Evolutionary conservation across 2,888 invertebrate species (phyloP).

Genomic region (Nymphalis urticae): DNA sequence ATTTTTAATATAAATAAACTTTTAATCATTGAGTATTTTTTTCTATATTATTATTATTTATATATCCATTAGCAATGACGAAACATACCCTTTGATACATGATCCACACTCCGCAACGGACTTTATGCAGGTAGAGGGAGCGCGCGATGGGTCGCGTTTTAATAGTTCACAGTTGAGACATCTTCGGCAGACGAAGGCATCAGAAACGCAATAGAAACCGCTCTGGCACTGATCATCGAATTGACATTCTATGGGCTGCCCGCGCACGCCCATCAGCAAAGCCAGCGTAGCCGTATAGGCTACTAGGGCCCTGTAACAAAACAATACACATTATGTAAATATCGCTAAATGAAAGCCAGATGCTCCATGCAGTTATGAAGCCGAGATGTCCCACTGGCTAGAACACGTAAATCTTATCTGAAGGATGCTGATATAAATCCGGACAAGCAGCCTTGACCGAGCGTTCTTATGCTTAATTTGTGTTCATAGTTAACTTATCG

Average conservation of each 20-base stretch:
- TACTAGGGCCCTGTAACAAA: constrained; percentile 40
- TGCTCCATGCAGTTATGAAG: too few relatives aligned
- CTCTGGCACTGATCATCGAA: constrained; percentile 50
- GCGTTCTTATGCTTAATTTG: too few relatives aligned
- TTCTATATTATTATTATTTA: too few relatives aligned
- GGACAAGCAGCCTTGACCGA: too few relatives aligned
- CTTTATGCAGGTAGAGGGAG: constrained; percentile 49
- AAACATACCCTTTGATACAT: constrained; percentile 56
- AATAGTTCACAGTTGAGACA: constrained; percentile 59
- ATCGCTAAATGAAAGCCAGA: too few relatives aligned
- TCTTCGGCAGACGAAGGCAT: constrained; percentile 47
- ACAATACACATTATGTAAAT: background rate
- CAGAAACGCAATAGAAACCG: constrained; percentile 54
- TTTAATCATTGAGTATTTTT: too few relatives aligned
- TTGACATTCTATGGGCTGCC: constrained; percentile 46
- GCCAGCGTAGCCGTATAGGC: constrained; percentile 37
- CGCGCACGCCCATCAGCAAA: constrained; percentile 30
- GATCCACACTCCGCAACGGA: constrained; percentile 59
- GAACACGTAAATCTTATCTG: too few relatives aligned
- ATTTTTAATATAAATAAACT: too few relatives aligned
- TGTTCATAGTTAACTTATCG: too few relatives aligned
- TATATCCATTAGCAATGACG: background rate
- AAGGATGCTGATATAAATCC: too few relatives aligned
- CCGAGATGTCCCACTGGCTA: too few relatives aligned
- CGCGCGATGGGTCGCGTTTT: constrained; percentile 50